phyloP scores from a whole-genome alignment of 2,797 vertebrate genomes.

The Sebastes vulpes region DNA sequence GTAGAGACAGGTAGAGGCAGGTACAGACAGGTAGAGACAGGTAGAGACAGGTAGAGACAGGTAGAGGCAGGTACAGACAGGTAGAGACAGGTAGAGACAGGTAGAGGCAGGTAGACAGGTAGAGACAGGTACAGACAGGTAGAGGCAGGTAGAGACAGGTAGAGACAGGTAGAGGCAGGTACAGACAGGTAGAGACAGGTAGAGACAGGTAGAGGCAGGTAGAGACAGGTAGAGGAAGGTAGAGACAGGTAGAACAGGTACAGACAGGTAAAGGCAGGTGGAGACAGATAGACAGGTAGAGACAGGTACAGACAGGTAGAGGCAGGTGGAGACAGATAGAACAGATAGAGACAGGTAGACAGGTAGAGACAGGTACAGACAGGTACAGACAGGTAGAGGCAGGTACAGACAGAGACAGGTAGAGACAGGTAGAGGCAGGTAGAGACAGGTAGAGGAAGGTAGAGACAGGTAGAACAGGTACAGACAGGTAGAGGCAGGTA shows the following conservation, averaged over 20 bases:
- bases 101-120: accelerated
- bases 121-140: too few relatives aligned
- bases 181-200: too few relatives aligned
- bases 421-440: accelerated
- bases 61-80: accelerated
- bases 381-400: too few relatives aligned
- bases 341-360: too few relatives aligned
- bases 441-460: accelerated
- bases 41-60: accelerated
- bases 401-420: too few relatives aligned
- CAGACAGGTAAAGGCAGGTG: accelerated
- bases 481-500: accelerated
- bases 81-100: accelerated
- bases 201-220: too few relatives aligned
- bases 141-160: accelerated
- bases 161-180: accelerated
- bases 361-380: accelerated
- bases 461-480: accelerated
- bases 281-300: accelerated
- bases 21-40: too few relatives aligned
- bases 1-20: too few relatives aligned
- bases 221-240: accelerated
- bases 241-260: too few relatives aligned
- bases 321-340: too few relatives aligned
- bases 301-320: too few relatives aligned